A percentile compares a stretch with the other conserved stretches of the same genome.
phyloP scores from a whole-genome alignment of 2,888 invertebrate genomes.

The Agrotis segetum region DNA sequence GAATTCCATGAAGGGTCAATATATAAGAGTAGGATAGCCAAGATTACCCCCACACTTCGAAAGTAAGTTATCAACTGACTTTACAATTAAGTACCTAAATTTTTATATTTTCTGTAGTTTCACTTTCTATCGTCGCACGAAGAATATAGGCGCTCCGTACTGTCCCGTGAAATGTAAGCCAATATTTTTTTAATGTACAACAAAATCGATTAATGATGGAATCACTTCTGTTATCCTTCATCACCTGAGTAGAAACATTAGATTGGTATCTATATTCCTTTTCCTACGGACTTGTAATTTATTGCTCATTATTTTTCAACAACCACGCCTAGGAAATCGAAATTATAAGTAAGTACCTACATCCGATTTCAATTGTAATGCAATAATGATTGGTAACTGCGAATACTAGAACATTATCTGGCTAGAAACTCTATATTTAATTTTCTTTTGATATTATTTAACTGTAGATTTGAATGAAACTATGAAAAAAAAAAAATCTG shows the following conservation, averaged over 20 bases:
- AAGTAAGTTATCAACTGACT: background rate
- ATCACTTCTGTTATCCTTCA: background rate
- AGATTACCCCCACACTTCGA: too few species aligned
- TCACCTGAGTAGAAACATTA: background rate
- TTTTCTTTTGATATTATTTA: too few species aligned
- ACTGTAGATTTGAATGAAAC: too few species aligned
- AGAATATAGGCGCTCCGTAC: background rate
- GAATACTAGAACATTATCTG: too few species aligned
- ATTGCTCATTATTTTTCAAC: slow-evolving; percentile 12
- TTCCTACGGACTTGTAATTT: background rate
- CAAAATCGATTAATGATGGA: background rate
- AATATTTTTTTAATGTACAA: slow-evolving; percentile 4
- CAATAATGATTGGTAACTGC: too few species aligned
- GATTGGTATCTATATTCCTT: background rate
- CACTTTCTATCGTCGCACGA: slow-evolving; percentile 4
- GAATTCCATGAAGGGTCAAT: background rate
- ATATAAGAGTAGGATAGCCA: too few species aligned
- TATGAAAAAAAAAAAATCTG: background rate
- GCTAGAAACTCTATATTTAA: too few species aligned
- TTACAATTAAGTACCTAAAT: background rate
- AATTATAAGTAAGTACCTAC: too few species aligned
- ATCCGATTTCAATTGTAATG: too few species aligned
- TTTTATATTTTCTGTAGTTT: background rate
- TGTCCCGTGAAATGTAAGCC: slow-evolving; percentile 15
- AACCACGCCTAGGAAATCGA: background rate